phyloP scores from a whole-genome alignment of 2,797 vertebrate genomes.

The Orientallactaga sibirica region DNA sequence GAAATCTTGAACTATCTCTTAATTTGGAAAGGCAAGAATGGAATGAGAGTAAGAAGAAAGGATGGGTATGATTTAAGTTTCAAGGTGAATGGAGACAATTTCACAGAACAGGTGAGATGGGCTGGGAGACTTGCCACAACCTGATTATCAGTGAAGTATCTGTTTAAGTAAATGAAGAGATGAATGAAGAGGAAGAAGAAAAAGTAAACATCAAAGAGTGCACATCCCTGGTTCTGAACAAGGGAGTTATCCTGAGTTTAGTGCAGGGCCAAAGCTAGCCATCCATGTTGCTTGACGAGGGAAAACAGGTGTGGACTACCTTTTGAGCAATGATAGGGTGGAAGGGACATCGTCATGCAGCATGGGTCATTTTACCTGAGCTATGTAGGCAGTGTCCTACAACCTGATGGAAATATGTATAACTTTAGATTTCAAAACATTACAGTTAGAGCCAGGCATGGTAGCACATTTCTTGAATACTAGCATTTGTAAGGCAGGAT shows the following conservation, averaged over 20 bases:
- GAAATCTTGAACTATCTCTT: conserved; percentile 1
- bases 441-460: not conserved
- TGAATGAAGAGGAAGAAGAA: not conserved
- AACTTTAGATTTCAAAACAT: not conserved
- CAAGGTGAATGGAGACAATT: not conserved
- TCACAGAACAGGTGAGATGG: not conserved
- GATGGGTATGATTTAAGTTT: conserved; percentile 10
- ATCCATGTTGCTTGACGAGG: not conserved
- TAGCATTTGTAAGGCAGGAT: not conserved
- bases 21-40: not conserved
- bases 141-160: not conserved
- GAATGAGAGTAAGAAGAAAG: not conserved
- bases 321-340: not conserved
- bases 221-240: not conserved
- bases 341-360: not conserved
- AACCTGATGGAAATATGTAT: not conserved
- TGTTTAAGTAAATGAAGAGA: not conserved
- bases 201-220: not conserved
- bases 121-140: not conserved
- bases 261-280: not conserved
- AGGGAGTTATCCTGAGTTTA: not conserved
- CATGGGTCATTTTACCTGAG: conserved; percentile 2
- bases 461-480: not conserved
- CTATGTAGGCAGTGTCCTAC: not conserved
- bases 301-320: not conserved